A percentile compares a stretch with the other conserved stretches of the same genome.
These are phyloP conservation scores for Bubo blakistoni DNA, from an alignment of 2,113 vertebrate genomes.

Conservation along the genomic window DNA sequence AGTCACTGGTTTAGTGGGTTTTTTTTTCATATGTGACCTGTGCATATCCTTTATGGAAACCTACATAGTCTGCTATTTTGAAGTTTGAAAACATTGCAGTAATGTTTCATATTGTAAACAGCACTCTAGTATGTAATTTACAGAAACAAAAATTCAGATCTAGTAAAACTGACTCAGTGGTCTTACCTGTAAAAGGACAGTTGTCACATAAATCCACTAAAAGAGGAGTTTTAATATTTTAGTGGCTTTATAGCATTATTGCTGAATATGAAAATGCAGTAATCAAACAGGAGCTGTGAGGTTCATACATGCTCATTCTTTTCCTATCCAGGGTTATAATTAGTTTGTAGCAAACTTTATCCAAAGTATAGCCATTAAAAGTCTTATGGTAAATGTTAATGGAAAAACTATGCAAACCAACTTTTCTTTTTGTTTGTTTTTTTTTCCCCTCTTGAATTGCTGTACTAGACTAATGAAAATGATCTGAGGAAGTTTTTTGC, in stretches of 20 bases:
- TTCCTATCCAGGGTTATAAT: neutral
- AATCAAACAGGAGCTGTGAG: neutral
- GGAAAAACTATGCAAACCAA: neutral
- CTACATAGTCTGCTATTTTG: neutral
- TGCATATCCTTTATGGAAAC: neutral
- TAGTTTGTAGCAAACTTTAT: neutral
- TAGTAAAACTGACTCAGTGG: neutral
- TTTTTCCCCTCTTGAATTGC: neutral
- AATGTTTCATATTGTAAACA: neutral
- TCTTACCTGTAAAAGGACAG: neutral
- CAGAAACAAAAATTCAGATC: neutral
- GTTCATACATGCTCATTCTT: neutral
- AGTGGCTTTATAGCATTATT: neutral
- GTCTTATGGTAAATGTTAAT: neutral
- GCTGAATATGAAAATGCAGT: neutral
- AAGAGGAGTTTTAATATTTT: neutral
- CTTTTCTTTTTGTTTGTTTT: neutral
- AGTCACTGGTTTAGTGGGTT: neutral
- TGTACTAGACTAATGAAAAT: constrained; percentile 80
- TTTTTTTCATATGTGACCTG: neutral
- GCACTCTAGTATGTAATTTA: fast-evolving
- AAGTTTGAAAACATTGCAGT: neutral
- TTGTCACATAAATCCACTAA: neutral
- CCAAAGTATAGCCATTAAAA: neutral
- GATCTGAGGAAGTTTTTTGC: constrained; percentile 85